Base-by-base conservation (phyloP, 2,113 vertebrate genomes). In the Hassar affinis region DNA sequence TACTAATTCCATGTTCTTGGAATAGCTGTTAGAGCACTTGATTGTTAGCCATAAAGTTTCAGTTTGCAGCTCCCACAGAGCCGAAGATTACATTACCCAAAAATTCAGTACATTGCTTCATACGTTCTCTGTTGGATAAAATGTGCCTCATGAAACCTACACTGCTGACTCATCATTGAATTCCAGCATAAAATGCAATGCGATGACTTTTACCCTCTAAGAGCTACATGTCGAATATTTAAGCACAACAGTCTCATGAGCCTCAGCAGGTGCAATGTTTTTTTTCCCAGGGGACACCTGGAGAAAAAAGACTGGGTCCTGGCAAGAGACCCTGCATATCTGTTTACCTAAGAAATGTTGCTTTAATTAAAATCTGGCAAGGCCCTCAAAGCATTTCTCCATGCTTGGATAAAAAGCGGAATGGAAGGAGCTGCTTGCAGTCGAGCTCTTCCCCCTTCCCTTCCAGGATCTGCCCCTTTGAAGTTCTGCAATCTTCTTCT, bases 281-380 rank as follows among this genome's bases (percentile, higher is more conserved):
- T 42, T 75, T 80, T 57, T 76, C 45, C 52, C 12, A 12, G 51
- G 47, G 62, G 72, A 42, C 76, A 78, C 85, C 80, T 81, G 85
- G 68, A 54, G 68, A 64, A 52, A n/a, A 51, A 72, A 72, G 76
- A 15, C 27, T 25, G 7, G 27, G 56, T 59, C 11, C 71, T 85
- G 83, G 83, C 87, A 80, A 56, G 72, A 88, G 78, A 25, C 81
- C 54, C 30, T 27, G 72, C 35, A 71, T 85, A 82, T 88, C 86
- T 88, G 80, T 87, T 88, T 88, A 88, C 86, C 76, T 82, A 45
- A 83, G 80, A 85, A 87, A 89, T 85, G 81, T 83, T 51, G 57
- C 87, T 93, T 93, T 92, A 93, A 93, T 93, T 92, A 92, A 91
- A 90, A 80, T 76, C 85, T 84, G 80, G 88, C 81, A 87, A 88